These are phyloP conservation scores for Nansenia antarctica DNA, from an alignment of 2,113 vertebrate genomes.

Conservation along the genomic window DNA sequence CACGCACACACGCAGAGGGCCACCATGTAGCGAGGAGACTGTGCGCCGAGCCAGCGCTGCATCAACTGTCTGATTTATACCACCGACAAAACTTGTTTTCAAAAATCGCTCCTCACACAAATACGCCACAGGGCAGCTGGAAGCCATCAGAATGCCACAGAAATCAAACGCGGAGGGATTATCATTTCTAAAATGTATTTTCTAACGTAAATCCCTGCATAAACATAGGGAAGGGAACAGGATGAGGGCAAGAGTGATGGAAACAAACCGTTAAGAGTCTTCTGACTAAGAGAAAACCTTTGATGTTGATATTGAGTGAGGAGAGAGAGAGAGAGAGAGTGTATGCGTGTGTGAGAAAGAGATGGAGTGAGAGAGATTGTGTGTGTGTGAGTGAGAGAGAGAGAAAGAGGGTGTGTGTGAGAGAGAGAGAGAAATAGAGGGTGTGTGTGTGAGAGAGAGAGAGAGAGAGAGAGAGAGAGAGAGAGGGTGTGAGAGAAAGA, in stretches of 20 bases:
- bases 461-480: neutral
- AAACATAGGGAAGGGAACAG: slow-evolving; percentile 60
- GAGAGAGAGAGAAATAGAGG: neutral
- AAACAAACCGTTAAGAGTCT: slow-evolving; percentile 60
- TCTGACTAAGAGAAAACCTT: slow-evolving; percentile 61
- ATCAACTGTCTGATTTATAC: slow-evolving; percentile 69
- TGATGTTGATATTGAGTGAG: slow-evolving; percentile 64
- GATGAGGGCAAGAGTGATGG: slow-evolving; percentile 59
- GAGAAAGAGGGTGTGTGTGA: slow-evolving; percentile 4
- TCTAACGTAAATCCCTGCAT: slow-evolving; percentile 70
- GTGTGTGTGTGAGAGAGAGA: neutral
- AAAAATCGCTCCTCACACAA: slow-evolving; percentile 70
- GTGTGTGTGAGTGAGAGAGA: slow-evolving; percentile 34
- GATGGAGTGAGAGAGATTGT: neutral
- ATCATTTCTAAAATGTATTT: slow-evolving; percentile 70
- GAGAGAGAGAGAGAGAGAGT: slow-evolving; percentile 39
- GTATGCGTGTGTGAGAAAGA: slow-evolving; percentile 1
- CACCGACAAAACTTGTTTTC: slow-evolving; percentile 73
- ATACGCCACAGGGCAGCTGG: slow-evolving; percentile 70
- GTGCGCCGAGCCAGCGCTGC: slow-evolving; percentile 64
- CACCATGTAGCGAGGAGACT: slow-evolving; percentile 67
- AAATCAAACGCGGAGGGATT: slow-evolving; percentile 69
- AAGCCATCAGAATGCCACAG: slow-evolving; percentile 66
- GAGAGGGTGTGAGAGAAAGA: neutral
- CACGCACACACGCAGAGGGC: slow-evolving; percentile 41